phyloP scores from a whole-genome alignment of 2,797 vertebrate species.

The Etheostoma nigrum region DNA sequence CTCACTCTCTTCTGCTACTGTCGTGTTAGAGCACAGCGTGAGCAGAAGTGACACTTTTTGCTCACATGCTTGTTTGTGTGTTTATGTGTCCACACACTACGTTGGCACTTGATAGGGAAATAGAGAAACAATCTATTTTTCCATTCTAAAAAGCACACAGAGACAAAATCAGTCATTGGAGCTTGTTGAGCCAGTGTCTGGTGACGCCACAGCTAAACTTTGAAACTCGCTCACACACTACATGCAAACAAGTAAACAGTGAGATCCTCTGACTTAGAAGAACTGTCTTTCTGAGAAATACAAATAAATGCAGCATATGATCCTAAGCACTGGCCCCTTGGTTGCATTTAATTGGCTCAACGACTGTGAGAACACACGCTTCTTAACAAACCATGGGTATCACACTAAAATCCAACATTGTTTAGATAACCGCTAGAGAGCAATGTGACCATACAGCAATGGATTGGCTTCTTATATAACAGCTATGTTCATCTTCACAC shows the following conservation, averaged over 20 bases:
- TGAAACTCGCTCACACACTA: not conserved
- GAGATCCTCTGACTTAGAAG: slow-evolving; percentile 33
- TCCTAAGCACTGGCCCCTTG: not conserved
- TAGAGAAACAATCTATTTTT: slow-evolving; percentile 38
- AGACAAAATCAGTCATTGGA: slow-evolving; percentile 27
- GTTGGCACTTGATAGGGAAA: slow-evolving; percentile 11
- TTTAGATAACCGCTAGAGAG: slow-evolving; percentile 29
- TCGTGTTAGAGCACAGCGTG: slow-evolving; percentile 12
- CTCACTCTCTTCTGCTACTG: slow-evolving; percentile 26
- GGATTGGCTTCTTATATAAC: slow-evolving; percentile 46
- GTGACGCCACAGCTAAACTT: slow-evolving; percentile 21
- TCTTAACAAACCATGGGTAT: slow-evolving; percentile 24
- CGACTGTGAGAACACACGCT: not conserved
- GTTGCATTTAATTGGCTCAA: slow-evolving; percentile 7
- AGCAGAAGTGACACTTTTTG: slow-evolving; percentile 33
- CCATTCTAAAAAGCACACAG: slow-evolving; percentile 18
- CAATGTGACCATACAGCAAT: slow-evolving; percentile 39
- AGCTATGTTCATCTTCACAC: slow-evolving; percentile 42
- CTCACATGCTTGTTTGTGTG: not conserved
- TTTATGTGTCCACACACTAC: not conserved
- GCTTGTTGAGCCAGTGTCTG: slow-evolving; percentile 7
- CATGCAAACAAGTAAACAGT: slow-evolving; percentile 37
- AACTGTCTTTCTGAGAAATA: slow-evolving; percentile 36
- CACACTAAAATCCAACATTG: slow-evolving; percentile 2
- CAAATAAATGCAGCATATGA: slow-evolving; percentile 39